phyloP scores from a whole-genome alignment of 2,113 vertebrate genomes.

The Apaloderma vittatum region DNA sequence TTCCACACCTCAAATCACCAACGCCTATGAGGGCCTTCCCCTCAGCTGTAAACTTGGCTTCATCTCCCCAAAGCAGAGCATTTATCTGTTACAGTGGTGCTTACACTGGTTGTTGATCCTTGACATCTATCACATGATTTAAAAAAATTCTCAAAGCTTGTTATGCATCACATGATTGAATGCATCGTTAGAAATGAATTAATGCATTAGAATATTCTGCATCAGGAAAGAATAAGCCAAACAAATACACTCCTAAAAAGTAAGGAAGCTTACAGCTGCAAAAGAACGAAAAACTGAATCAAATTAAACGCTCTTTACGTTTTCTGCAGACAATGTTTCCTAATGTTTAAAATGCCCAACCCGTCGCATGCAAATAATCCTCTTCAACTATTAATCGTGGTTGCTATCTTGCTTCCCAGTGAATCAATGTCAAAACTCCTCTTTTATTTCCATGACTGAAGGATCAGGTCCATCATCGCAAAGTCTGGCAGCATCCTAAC shows the following conservation, averaged over 20 bases:
- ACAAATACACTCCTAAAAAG: background rate
- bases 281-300: rapidly evolving
- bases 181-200: background rate
- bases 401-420: background rate
- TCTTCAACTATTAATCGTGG: background rate
- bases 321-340: background rate
- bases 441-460: background rate
- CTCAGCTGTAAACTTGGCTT: background rate
- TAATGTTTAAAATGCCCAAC: background rate
- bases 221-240: background rate
- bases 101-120: background rate
- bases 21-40: background rate
- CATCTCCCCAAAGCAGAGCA: background rate
- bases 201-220: background rate
- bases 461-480: background rate
- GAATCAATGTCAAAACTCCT: background rate
- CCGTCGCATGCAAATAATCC: background rate
- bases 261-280: background rate
- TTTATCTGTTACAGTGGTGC: background rate
- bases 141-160: background rate
- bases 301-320: background rate
- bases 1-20: background rate
- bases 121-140: background rate
- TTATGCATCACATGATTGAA: background rate
- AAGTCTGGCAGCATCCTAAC: background rate